A percentile compares a stretch with the other conserved stretches of the same genome.
Evolutionary conservation across 1,140 invertebrate species (phyloP).

Genomic region (Harpegnathos saltator): DNA sequence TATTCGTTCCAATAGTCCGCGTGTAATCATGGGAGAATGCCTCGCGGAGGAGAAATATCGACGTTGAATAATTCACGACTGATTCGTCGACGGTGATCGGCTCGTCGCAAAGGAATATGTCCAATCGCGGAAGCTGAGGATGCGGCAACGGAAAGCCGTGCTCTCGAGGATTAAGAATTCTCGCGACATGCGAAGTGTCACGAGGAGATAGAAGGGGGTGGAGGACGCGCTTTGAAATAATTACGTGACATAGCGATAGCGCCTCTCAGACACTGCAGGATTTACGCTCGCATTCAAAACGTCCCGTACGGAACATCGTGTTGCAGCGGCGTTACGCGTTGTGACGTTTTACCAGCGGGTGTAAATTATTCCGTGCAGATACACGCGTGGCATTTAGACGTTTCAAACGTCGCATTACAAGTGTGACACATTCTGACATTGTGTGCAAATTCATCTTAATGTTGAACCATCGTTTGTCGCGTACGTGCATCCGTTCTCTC

Average conservation of each 20-base stretch:
- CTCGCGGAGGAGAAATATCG: background rate
- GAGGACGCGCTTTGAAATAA: background rate
- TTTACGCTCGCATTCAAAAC: slow-evolving; percentile 21
- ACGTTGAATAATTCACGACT: background rate
- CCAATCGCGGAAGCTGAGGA: no score
- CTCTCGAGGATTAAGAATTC: no score
- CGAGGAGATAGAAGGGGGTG: no score
- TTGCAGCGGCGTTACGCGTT: background rate
- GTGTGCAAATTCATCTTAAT: slow-evolving; percentile 35
- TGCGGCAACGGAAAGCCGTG: no score
- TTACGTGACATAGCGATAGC: slow-evolving; percentile 6
- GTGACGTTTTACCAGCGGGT: slow-evolving; percentile 47
- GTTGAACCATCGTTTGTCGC: slow-evolving; percentile 7
- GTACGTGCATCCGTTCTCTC: no score
- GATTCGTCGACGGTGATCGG: background rate
- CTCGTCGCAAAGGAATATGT: no score
- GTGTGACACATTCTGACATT: slow-evolving; percentile 28
- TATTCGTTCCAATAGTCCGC: no score
- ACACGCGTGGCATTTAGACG: slow-evolving; percentile 49
- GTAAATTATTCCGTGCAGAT: slow-evolving; percentile 56
- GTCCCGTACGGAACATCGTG: background rate
- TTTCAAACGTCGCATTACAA: slow-evolving; percentile 40
- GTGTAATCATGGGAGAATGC: background rate
- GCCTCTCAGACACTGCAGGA: background rate
- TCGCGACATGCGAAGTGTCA: no score